These are phyloP conservation scores for Cryptomyrus ogoouensis DNA, from an alignment of 2,113 vertebrate genomes.

Conservation along the genomic window DNA sequence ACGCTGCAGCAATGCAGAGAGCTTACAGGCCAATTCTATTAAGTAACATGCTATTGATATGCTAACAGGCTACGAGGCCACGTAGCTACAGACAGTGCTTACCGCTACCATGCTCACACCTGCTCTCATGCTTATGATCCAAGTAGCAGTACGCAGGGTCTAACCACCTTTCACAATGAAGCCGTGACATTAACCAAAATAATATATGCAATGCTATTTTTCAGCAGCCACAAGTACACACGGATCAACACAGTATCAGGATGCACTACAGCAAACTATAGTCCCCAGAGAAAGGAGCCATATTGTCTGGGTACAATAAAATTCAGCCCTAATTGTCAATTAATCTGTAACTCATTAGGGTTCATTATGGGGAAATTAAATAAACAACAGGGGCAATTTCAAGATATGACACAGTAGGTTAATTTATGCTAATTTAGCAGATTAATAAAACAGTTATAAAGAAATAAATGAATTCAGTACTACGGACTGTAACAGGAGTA, in stretches of 20 bases:
- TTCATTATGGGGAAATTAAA: conserved; percentile 44
- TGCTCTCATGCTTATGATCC: background rate
- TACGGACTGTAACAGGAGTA: background rate
- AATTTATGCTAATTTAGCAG: conserved; percentile 38
- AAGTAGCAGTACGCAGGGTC: background rate
- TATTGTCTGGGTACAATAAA: conserved; percentile 54
- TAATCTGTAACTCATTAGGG: conserved; percentile 52
- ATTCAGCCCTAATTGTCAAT: conserved; percentile 50
- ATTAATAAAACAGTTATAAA: background rate
- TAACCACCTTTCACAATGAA: background rate
- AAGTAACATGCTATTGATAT: background rate
- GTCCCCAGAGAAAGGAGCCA: conserved; percentile 33
- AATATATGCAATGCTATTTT: background rate
- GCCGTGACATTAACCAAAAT: background rate
- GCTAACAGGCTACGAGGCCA: background rate
- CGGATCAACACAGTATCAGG: background rate
- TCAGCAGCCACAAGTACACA: background rate
- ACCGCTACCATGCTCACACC: background rate
- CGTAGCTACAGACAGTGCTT: background rate
- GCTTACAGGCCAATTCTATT: background rate
- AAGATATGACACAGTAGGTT: conserved; percentile 34
- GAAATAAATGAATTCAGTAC: background rate
- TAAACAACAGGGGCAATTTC: conserved; percentile 35
- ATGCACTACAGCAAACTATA: conserved; percentile 10
- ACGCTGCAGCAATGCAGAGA: background rate